Conservation (phyloP, 2,888 invertebrate genomes). For the Archips crataeganus region DNA sequence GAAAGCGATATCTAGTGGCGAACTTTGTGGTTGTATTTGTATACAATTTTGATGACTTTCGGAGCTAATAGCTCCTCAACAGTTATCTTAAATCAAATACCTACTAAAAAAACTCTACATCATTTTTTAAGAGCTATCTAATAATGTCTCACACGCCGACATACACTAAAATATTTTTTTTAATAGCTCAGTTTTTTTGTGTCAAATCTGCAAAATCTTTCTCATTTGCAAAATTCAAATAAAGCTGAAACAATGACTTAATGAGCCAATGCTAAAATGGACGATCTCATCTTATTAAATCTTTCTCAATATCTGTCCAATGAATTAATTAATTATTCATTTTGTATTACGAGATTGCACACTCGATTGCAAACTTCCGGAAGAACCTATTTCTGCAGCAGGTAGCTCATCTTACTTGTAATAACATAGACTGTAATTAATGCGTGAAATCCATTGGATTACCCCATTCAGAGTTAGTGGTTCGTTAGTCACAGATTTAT, state of each 20-base stretch:
- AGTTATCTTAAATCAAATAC: too few species aligned
- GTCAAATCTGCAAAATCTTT: too few species aligned
- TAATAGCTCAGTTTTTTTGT: too few species aligned
- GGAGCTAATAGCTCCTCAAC: too few species aligned
- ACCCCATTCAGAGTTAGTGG: background rate
- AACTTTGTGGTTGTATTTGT: too few species aligned
- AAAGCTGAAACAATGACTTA: background rate
- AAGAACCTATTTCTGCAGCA: background rate
- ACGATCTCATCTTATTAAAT: background rate
- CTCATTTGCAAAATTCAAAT: background rate
- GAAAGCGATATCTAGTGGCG: too few species aligned
- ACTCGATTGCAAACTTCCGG: too few species aligned
- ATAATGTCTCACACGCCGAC: too few species aligned
- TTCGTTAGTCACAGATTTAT: constrained; percentile 33
- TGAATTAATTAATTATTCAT: background rate
- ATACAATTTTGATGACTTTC: too few species aligned
- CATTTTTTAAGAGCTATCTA: too few species aligned
- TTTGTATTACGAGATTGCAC: background rate
- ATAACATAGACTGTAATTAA: constrained; percentile 6
- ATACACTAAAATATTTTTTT: too few species aligned
- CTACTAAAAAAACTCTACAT: too few species aligned
- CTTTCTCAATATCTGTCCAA: background rate
- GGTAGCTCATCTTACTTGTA: background rate
- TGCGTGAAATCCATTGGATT: constrained; percentile 19
- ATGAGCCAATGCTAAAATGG: background rate